Conservation (phyloP, 92 coral and sea anemone genomes). For the Parazoanthus darwini region DNA sequence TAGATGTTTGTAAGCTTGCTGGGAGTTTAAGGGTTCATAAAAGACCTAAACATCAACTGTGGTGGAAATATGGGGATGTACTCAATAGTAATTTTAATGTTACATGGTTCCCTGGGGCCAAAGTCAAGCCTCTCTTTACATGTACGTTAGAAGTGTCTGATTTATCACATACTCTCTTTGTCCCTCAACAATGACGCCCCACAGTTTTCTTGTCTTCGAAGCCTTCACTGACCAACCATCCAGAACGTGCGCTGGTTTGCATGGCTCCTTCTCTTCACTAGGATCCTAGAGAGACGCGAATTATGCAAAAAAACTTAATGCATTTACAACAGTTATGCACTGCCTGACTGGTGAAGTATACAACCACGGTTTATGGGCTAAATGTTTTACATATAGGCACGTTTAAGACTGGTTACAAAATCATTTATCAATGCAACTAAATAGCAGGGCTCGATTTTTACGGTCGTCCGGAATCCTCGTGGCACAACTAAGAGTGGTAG, state of each 20-base stretch:
- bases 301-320: neutral
- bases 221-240: constrained; percentile 76
- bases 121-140: neutral
- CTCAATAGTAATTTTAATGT: neutral
- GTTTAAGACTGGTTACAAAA: no score
- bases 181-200: constrained; percentile 91
- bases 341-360: no score
- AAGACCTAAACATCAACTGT: no score
- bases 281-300: neutral
- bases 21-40: no score
- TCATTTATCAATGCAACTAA: no score
- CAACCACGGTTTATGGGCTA: no score
- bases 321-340: neutral
- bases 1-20: no score
- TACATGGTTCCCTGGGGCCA: neutral
- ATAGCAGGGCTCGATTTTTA: no score
- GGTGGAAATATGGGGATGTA: neutral
- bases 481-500: no score
- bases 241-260: constrained; percentile 48
- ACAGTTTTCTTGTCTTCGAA: constrained; percentile 52
- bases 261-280: neutral
- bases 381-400: no score
- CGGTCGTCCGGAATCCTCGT: no score
- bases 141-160: neutral
- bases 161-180: constrained; percentile 75